Conservation (phyloP, 64 coral and sea anemone genomes). For the Stylophora pistillata region DNA sequence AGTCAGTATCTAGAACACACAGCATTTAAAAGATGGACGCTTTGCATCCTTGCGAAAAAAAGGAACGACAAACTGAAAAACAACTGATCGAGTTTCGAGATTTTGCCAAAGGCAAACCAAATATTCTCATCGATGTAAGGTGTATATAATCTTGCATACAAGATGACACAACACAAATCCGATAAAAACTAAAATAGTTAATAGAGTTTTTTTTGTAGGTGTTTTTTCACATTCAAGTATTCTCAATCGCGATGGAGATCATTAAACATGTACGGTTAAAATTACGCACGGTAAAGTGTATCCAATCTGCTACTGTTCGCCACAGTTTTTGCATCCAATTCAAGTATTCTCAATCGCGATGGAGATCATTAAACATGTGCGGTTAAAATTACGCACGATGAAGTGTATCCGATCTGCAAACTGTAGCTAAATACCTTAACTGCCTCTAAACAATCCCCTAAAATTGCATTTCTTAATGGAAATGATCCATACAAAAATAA, state of each 20-base stretch:
- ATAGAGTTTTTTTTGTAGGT: background rate
- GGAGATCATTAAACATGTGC: background rate
- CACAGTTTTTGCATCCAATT: background rate
- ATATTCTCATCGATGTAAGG: no score
- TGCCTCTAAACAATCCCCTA: background rate
- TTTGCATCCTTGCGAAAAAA: no score
- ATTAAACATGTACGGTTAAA: background rate
- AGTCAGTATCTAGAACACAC: no score
- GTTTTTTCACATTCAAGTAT: background rate
- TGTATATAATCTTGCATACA: background rate
- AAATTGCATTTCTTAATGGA: conserved; percentile 7
- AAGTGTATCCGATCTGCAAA: background rate
- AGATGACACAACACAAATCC: background rate
- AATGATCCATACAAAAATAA: conserved; percentile 50
- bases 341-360: background rate
- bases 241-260: background rate
- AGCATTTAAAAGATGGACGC: no score
- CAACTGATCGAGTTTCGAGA: no score
- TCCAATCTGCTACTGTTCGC: background rate
- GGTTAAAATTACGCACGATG: background rate
- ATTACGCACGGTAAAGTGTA: background rate
- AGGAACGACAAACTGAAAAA: no score
- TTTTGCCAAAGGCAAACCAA: no score
- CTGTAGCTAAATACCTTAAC: conserved; percentile 6
- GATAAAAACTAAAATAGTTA: background rate